phyloP scores from a whole-genome alignment of 2,797 vertebrate species.

The Euphonia xanthogaster region DNA sequence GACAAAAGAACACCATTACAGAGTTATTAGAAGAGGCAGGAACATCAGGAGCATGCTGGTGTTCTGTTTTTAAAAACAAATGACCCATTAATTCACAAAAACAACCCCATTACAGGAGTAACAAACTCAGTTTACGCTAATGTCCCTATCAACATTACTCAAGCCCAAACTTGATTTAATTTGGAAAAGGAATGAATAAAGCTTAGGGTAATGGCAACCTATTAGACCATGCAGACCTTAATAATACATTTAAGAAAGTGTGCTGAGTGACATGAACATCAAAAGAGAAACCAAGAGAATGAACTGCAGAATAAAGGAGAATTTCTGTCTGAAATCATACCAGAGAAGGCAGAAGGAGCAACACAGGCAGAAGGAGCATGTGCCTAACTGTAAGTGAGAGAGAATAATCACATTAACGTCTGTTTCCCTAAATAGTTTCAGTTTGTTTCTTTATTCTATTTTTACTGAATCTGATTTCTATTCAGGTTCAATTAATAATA shows the following conservation, averaged over 20 bases:
- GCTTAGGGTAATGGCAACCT: slow-evolving; percentile 50
- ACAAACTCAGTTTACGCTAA: slow-evolving; percentile 56
- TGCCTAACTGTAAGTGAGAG: neutral
- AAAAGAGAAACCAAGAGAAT: slow-evolving; percentile 14
- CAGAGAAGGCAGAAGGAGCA: neutral
- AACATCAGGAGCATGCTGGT: slow-evolving; percentile 38
- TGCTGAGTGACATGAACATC: slow-evolving; percentile 39
- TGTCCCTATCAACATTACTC: slow-evolving; percentile 64
- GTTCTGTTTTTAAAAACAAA: slow-evolving; percentile 71
- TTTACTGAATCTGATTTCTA: slow-evolving; percentile 53
- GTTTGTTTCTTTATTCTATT: slow-evolving; percentile 62
- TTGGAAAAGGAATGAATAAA: slow-evolving; percentile 55
- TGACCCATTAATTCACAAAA: slow-evolving; percentile 71
- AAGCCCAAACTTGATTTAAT: slow-evolving; percentile 71
- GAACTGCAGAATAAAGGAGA: neutral
- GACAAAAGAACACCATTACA: slow-evolving; percentile 67
- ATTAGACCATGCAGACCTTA: slow-evolving; percentile 58
- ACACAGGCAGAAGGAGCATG: neutral
- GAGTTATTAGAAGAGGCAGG: slow-evolving; percentile 63
- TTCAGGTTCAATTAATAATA: slow-evolving; percentile 64
- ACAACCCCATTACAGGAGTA: slow-evolving; percentile 51
- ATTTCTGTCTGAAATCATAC: neutral
- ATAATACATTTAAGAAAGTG: slow-evolving; percentile 40
- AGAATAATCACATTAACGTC: slow-evolving; percentile 36
- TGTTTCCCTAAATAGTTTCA: slow-evolving; percentile 50